phyloP scores from a whole-genome alignment of 2,888 invertebrate genomes.

The Hyposoter didymator region DNA sequence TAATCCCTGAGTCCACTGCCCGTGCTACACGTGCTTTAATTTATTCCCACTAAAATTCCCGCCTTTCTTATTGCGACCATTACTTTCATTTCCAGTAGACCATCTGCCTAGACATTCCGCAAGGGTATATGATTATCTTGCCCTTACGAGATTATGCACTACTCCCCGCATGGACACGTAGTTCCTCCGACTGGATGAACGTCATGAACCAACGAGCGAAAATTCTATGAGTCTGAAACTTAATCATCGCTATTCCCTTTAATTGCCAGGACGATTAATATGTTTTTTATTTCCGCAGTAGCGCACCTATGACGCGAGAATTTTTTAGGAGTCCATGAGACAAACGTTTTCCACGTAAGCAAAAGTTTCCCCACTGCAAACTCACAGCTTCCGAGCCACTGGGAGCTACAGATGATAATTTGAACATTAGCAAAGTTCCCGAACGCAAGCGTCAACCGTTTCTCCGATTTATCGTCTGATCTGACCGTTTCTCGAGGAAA shows the following conservation, averaged over 20 bases:
- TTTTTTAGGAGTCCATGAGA: not conserved
- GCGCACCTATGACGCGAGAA: not conserved
- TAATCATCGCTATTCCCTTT: slow-evolving; percentile 21
- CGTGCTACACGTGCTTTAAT: slow-evolving; percentile 16
- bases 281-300: not conserved
- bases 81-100: slow-evolving; percentile 23
- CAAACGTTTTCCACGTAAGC: too few relatives aligned
- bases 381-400: not conserved
- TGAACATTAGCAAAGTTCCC: not conserved
- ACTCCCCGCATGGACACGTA: slow-evolving; percentile 15
- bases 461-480: not conserved
- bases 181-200: not conserved
- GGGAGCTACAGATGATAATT: not conserved
- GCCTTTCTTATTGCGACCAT: slow-evolving; percentile 17
- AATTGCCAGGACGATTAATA: not conserved
- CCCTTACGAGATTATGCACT: slow-evolving; percentile 29
- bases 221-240: slow-evolving; percentile 8
- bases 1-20: slow-evolving; percentile 24
- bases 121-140: not conserved
- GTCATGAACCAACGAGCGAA: slow-evolving; percentile 14
- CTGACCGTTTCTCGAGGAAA: not conserved
- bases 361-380: too few relatives aligned
- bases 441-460: not conserved
- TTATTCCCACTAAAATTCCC: slow-evolving; percentile 23
- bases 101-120: slow-evolving; percentile 31